Base-by-base conservation (phyloP, 2,888 invertebrate species). In the Augochlorella aurata region DNA sequence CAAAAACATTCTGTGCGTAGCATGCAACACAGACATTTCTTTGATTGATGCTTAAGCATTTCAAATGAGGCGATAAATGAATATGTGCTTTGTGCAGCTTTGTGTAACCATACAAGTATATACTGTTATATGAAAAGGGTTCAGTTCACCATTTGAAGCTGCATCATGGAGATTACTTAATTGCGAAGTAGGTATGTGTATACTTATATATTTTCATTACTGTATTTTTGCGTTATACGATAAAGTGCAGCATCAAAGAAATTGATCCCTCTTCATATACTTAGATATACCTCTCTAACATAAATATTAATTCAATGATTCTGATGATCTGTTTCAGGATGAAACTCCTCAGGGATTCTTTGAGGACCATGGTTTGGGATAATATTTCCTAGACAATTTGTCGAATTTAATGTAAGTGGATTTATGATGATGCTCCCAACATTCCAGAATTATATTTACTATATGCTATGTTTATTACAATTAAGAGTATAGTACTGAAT, bases 301-400 rank as follows among this genome's bases (percentile, higher is more conserved):
- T 70, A 3, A 18, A 58, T 47, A 65, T 61, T 61, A 74, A 50
- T 45, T 29, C 72, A 65, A 76, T 38, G 24, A 66, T 71, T 49
- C 24, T 58, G 47, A 76, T 69, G 94, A 94, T 94, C 95, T 96
- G 95, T 97, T 97, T 93, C 96, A 99, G 99, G 99, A 99, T 95
- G 99, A 99, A 95, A 99, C 99, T 78, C 99, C 99, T 76, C 99
- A 99, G 95, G 99, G 99, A 91, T 99, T 99, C 95, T 99, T 99
- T 94, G 99, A 99, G 94, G 99, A 99, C 95, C 99, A 99, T 94
- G 99, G 99, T 88, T 96, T 99, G 91, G 93, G 93, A 89, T 93
- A 93, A 92, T 87, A 84, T 74, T 85, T 83, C 71, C 80, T 65
- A 73, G 54, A 77, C 29, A 63, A 70, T 80, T 47, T 66, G 67